These are phyloP conservation scores for Syngnathus rostellatus DNA, from an alignment of 2,797 vertebrate genomes.

Conservation along the genomic window DNA sequence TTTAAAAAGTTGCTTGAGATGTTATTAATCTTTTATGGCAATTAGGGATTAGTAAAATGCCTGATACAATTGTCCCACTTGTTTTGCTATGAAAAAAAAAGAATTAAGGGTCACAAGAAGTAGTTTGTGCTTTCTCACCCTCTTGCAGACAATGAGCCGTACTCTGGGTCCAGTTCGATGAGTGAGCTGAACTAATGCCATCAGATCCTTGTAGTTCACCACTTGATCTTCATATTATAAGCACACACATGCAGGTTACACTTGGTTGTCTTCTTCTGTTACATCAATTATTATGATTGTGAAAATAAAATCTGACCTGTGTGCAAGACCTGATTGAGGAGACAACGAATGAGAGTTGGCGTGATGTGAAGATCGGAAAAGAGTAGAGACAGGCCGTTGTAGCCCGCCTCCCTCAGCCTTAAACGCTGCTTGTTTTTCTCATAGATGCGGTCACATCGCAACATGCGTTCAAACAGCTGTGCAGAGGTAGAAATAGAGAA, in stretches of 20 bases:
- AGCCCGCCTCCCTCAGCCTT: slow-evolving; percentile 86
- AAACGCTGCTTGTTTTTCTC: slow-evolving; percentile 90
- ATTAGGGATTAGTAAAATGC: neutral
- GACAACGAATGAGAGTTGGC: slow-evolving; percentile 79
- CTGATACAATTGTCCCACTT: neutral
- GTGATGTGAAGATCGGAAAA: slow-evolving; percentile 80
- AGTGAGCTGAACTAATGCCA: slow-evolving; percentile 85
- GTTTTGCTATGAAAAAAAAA: neutral
- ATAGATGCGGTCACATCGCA: slow-evolving; percentile 93
- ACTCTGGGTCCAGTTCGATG: slow-evolving; percentile 76
- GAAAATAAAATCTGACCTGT: slow-evolving; percentile 71
- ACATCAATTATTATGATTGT: neutral
- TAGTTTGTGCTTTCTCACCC: slow-evolving; percentile 67
- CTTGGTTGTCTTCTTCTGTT: neutral
- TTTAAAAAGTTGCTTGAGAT: neutral
- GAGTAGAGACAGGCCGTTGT: slow-evolving; percentile 85
- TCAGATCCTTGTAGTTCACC: slow-evolving; percentile 90
- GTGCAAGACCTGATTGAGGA: slow-evolving; percentile 86
- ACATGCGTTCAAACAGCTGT: slow-evolving; percentile 89
- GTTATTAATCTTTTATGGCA: neutral
- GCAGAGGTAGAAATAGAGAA: neutral
- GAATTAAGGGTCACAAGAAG: neutral
- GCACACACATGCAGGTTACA: neutral
- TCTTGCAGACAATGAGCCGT: slow-evolving; percentile 85
- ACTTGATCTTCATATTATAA: slow-evolving; percentile 69